A percentile compares a stretch with the other conserved stretches of the same genome.
Evolutionary conservation across 1,140 invertebrate genomes (phyloP).

Genomic region (Acyrthosiphon pisum): DNA sequence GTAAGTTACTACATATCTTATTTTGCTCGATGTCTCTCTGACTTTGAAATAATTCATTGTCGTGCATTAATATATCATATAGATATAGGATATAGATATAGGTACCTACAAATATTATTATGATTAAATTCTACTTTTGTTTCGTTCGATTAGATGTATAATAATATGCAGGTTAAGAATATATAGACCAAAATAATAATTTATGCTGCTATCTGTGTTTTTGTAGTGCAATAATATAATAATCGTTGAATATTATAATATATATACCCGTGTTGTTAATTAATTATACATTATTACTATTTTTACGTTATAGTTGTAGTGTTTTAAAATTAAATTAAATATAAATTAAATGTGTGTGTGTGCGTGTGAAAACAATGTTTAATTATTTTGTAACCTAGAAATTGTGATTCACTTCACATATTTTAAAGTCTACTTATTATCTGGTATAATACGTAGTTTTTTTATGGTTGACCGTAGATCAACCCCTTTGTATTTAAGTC

Average conservation of each 20-base stretch:
- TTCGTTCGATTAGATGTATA: neutral
- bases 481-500: neutral
- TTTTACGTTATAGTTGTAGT: conserved; percentile 9
- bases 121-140: neutral
- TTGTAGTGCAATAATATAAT: conserved; percentile 43
- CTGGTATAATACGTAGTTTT: conserved; percentile 12
- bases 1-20: neutral
- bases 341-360: conserved; percentile 25
- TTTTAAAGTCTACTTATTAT: conserved; percentile 32
- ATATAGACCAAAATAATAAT: neutral
- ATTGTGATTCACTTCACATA: conserved; percentile 19
- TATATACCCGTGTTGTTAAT: conserved; percentile 44
- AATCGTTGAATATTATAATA: conserved; percentile 44
- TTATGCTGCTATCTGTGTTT: neutral
- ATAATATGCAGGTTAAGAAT: neutral
- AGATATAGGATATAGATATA: no score
- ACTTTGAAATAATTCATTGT: neutral
- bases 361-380: neutral
- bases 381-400: conserved; percentile 7
- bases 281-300: conserved; percentile 45
- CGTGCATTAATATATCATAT: neutral
- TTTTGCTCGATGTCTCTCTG: neutral
- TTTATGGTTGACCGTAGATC: neutral
- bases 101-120: neutral
- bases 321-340: conserved; percentile 1